A percentile compares a stretch with the other conserved stretches of the same genome.
Evolutionary conservation across 1,140 invertebrate genomes (phyloP).

Genomic region (Heliconius nattereri): DNA sequence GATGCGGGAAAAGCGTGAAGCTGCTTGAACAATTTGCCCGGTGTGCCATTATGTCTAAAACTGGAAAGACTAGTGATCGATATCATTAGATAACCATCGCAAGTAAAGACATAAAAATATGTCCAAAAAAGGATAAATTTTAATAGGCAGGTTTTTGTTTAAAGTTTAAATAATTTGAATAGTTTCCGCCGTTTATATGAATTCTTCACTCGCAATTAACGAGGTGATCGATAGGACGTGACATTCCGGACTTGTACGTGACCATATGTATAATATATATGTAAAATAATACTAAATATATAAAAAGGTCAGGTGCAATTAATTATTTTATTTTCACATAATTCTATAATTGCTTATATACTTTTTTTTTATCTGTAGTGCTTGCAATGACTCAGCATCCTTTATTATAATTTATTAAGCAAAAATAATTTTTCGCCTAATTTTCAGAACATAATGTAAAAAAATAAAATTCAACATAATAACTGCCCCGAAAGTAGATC

Average conservation of each 20-base stretch:
- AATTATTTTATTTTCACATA: not conserved
- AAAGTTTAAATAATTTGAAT: not conserved
- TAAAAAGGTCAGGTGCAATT: not conserved
- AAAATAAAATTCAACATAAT: not conserved
- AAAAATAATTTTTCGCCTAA: no score
- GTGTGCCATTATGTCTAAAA: not conserved
- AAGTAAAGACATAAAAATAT: slow-evolving; percentile 7
- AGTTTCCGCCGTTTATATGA: not conserved
- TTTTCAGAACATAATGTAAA: no score
- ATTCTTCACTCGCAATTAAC: not conserved
- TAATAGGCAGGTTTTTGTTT: not conserved
- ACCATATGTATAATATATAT: not conserved
- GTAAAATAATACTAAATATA: not conserved
- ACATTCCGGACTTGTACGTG: not conserved
- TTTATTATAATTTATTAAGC: no score
- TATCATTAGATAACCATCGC: not conserved
- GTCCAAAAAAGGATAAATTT: not conserved
- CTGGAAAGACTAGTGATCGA: not conserved
- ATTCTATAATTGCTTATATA: not conserved
- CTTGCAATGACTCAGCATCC: no score
- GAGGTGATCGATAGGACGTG: not conserved
- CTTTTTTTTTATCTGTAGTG: not conserved
- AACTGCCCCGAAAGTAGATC: not conserved
- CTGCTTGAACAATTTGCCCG: no score
- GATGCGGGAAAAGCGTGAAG: no score